Conservation (phyloP, 2,113 vertebrate genomes). For the Dicerorhinus sumatrensis region DNA sequence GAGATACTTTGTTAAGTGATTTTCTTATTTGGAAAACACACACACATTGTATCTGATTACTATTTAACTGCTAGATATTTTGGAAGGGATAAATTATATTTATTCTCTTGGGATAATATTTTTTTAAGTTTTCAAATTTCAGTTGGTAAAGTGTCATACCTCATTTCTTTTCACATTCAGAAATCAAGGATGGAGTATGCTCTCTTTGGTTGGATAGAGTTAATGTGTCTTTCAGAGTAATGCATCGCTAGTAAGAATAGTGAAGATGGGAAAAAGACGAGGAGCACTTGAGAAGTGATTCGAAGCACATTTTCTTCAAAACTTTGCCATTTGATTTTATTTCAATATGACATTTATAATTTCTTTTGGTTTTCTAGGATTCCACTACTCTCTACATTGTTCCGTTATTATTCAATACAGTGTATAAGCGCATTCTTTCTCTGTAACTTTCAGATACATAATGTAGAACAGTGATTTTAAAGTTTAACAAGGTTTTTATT, state of each 20-base stretch:
- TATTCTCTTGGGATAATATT: neutral
- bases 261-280: neutral
- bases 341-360: neutral
- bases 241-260: neutral
- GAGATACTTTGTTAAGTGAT: neutral
- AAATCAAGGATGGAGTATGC: neutral
- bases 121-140: neutral
- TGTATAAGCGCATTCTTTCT: neutral
- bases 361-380: neutral
- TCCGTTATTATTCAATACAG: neutral
- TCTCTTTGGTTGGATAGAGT: neutral
- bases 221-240: neutral
- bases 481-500: conserved; percentile 51
- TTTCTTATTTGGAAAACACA: conserved; percentile 6
- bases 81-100: neutral
- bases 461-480: neutral
- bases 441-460: conserved; percentile 32
- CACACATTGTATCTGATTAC: neutral
- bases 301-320: neutral
- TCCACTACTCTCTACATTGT: neutral
- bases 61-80: conserved; percentile 9
- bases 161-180: neutral
- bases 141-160: neutral
- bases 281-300: neutral
- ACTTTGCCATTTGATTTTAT: neutral